Evolutionary conservation across 2,888 invertebrate genomes (phyloP), one percentile per base, ranked within the genome.

Genomic region (Chrysopilus asiliformis): DNA sequence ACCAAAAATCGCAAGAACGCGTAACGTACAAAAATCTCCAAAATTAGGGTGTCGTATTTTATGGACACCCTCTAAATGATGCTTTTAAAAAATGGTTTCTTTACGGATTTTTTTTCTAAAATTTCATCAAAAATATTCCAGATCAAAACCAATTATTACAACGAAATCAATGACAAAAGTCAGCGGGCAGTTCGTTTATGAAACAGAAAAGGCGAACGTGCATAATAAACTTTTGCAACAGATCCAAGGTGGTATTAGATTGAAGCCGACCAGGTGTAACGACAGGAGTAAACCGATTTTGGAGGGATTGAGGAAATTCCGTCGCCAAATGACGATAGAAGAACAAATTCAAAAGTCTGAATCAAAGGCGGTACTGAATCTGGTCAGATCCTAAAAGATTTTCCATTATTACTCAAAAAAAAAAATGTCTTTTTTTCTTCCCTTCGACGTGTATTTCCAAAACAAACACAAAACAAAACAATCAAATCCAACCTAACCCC

Each of bases 311-410:
- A 71, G 86, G 37, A 89, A 87, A 61, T 86, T 90, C 65, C 71
- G 89, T 38, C 70, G 87, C 51, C 89, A 89, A 60, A 74, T 86
- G 76, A 89, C 89, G 2, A 83, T 87, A 47, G 89, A 89, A 53
- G 87, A 89, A 55, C 84, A 86, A 62, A 76, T 85, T 30, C 82
- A 82, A 49, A 86, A 86, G 56, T 81, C 81, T 1, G 78, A 79
- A 62, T 81, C 81, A 4, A 79, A 72, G 49, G 67, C 73, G 2
- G 68, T 68, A 44, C 64, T 68, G 44, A 30, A 39, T 14, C 17
- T 72, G 29, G 70, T 63, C 52, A 53, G 51, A 34, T n/a, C 39
- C 7, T 5, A 26, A 26, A 2, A 10, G n/a, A 10, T 13, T n/a
- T 26, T 10, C 2, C 14, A 12, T 29, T 29, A 15, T 29, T 27